These are phyloP conservation scores for Penaeus japonicus DNA, from an alignment of 1,140 invertebrate species.

Conservation along the genomic window DNA sequence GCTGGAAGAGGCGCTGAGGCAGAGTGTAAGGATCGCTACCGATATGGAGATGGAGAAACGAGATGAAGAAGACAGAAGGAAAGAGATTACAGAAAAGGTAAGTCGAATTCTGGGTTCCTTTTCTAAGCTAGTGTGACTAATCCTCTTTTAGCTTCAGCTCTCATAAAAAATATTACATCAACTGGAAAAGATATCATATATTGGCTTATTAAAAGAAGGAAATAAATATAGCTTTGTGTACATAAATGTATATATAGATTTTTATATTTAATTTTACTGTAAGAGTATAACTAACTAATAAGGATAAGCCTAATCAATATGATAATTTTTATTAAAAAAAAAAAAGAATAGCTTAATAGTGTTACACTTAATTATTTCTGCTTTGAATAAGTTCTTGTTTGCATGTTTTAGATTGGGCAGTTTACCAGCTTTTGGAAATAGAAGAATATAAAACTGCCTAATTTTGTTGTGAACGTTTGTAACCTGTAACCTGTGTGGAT, in stretches of 20 bases:
- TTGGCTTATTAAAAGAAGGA: background rate
- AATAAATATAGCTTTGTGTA: background rate
- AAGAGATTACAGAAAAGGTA: conserved; percentile 61
- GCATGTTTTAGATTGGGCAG: too few species aligned
- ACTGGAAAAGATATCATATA: background rate
- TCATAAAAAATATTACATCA: background rate
- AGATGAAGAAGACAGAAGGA: conserved; percentile 49
- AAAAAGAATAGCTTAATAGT: too few species aligned
- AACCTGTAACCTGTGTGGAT: too few species aligned
- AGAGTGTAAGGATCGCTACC: conserved; percentile 69
- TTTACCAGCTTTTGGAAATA: too few species aligned
- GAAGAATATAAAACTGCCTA: too few species aligned
- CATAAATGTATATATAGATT: background rate
- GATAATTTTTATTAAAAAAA: too few species aligned
- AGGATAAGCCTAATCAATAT: too few species aligned
- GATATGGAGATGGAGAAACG: conserved; percentile 66
- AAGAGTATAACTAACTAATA: too few species aligned
- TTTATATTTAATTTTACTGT: background rate
- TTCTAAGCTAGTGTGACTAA: background rate
- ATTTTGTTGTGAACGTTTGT: too few species aligned
- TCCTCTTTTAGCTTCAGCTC: background rate
- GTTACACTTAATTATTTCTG: too few species aligned
- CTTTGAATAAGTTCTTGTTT: too few species aligned
- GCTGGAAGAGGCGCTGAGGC: conserved; percentile 78
- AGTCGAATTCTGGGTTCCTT: background rate